Conservation (phyloP, 2,888 invertebrate genomes). For the Gymnoscelis rufifasciata region DNA sequence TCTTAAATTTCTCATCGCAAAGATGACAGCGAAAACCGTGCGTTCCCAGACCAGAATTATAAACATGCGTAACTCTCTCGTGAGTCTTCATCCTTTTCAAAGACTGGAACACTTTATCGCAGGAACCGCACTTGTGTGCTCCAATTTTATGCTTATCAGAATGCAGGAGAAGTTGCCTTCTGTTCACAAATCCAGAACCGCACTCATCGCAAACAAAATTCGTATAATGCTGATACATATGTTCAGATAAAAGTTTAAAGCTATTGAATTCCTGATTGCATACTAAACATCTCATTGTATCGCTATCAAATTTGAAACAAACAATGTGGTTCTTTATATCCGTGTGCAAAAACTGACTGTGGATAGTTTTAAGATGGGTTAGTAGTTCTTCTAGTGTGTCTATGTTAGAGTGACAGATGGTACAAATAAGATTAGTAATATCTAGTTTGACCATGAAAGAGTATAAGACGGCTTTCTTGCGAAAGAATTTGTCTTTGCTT, state of each 20-base stretch:
- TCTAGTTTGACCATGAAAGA: conserved; percentile 40
- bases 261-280: conserved; percentile 41
- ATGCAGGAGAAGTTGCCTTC: conserved; percentile 47
- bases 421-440: conserved; percentile 42
- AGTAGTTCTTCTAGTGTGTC: conserved; percentile 35
- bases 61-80: conserved; percentile 58
- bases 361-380: conserved; percentile 22
- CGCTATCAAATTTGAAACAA: conserved; percentile 54
- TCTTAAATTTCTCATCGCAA: conserved; percentile 51
- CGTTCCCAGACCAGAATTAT: conserved; percentile 28
- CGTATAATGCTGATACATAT: conserved; percentile 59
- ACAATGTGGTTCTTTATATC: conserved; percentile 47
- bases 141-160: conserved; percentile 49
- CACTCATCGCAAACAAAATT: conserved; percentile 57
- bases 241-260: conserved; percentile 55
- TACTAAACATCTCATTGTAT: conserved; percentile 44
- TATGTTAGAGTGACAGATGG: conserved; percentile 30
- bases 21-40: conserved; percentile 47
- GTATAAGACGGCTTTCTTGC: conserved; percentile 35
- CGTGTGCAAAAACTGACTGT: conserved; percentile 34
- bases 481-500: conserved; percentile 18
- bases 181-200: conserved; percentile 53
- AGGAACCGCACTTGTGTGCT: conserved; percentile 51
- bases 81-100: conserved; percentile 62
- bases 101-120: conserved; percentile 70